Conservation (phyloP, 2,113 vertebrate genomes). For the Cephalopterus ornatus region DNA sequence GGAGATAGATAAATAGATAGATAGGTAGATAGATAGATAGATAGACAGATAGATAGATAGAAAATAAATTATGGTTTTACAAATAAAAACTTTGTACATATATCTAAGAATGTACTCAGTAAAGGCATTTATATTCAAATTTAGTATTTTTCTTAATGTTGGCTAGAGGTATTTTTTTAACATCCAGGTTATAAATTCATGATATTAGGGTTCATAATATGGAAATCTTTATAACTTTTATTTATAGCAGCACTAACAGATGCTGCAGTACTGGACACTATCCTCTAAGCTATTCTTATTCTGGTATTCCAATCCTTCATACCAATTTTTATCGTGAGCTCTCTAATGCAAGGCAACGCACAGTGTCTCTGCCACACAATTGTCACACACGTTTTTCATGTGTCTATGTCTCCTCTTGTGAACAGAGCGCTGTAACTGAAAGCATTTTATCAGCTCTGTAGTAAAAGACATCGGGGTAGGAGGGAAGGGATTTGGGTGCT, state of each 20-base stretch:
- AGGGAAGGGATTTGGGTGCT: conserved; percentile 41
- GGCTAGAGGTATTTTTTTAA: not conserved
- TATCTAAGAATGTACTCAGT: not conserved
- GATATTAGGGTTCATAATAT: conserved; percentile 2
- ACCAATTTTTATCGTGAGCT: not conserved
- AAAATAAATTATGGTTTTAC: not conserved
- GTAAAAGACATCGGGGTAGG: conserved; percentile 40
- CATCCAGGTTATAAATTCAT: not conserved
- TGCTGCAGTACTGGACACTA: not conserved
- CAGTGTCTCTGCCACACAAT: not conserved
- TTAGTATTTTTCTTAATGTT: not conserved
- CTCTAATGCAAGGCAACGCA: not conserved
- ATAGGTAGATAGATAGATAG: no score
- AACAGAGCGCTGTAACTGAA: conserved; percentile 33
- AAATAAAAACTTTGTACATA: not conserved
- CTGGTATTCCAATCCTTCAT: conserved; percentile 36
- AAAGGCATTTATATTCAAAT: not conserved
- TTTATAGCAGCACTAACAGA: conserved; percentile 40
- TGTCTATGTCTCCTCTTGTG: not conserved
- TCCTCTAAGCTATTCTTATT: conserved; percentile 1
- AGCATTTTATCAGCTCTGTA: conserved; percentile 54
- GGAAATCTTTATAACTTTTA: conserved; percentile 26
- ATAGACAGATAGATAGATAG: not conserved
- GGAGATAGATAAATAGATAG: not conserved
- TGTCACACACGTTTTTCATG: not conserved